phyloP scores from a whole-genome alignment of 2,797 vertebrate genomes.

The Toxotes lorentzi region DNA sequence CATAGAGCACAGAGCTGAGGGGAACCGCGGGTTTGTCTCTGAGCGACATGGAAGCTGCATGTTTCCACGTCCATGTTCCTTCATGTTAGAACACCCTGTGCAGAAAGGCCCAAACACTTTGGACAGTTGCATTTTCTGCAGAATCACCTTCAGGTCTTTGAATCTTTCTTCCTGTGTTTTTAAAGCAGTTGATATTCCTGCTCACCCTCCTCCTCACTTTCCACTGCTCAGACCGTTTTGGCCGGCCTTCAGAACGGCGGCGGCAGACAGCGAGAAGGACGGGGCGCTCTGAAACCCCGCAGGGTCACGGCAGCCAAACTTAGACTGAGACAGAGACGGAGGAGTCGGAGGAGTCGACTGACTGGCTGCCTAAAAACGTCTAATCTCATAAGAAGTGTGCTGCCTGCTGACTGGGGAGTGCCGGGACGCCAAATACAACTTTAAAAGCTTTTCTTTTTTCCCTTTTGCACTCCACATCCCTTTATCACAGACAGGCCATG shows the following conservation, averaged over 20 bases:
- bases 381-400: slow-evolving; percentile 81
- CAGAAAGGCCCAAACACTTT: not conserved
- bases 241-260: slow-evolving; percentile 53
- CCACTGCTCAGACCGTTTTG: slow-evolving; percentile 29
- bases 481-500: slow-evolving; percentile 77
- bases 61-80: not conserved
- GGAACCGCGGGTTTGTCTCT: not conserved
- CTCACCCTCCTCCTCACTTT: slow-evolving; percentile 38
- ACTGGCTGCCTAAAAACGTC: slow-evolving; percentile 75
- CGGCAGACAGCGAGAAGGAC: slow-evolving; percentile 43
- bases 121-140: not conserved
- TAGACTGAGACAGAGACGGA: slow-evolving; percentile 46
- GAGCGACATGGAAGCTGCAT: no score
- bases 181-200: slow-evolving; percentile 19
- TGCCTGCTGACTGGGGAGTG: slow-evolving; percentile 64
- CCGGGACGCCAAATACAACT: slow-evolving; percentile 71
- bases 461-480: slow-evolving; percentile 68
- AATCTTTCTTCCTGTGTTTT: not conserved
- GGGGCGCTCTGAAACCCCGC: slow-evolving; percentile 29
- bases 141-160: not conserved
- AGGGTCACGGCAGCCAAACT: slow-evolving; percentile 51
- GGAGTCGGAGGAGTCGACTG: slow-evolving; percentile 61
- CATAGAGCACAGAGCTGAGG: not conserved
- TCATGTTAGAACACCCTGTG: not conserved
- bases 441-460: slow-evolving; percentile 79